Conservation (phyloP, 1,140 invertebrate species). For the Anastatus disparis region DNA sequence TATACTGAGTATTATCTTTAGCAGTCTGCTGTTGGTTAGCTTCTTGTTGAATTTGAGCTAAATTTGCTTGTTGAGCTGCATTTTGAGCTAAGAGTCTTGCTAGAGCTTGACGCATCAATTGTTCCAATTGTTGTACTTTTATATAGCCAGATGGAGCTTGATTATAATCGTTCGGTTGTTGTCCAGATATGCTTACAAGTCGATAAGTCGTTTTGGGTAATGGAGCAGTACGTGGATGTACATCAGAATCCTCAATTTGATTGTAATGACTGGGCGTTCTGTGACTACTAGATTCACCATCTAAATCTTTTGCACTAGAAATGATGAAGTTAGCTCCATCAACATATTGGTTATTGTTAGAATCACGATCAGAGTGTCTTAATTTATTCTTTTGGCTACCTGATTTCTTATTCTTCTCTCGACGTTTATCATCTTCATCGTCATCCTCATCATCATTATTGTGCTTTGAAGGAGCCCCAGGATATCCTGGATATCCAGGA, state of each 20-base stretch:
- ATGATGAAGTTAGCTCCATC: slow-evolving; percentile 60
- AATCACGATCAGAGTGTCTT: slow-evolving; percentile 40
- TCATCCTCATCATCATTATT: slow-evolving; percentile 45
- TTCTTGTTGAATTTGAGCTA: slow-evolving; percentile 37
- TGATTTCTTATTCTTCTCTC: slow-evolving; percentile 38
- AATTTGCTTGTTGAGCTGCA: slow-evolving; percentile 42
- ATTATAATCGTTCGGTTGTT: slow-evolving; percentile 50
- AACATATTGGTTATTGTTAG: slow-evolving; percentile 47
- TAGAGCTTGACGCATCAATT: slow-evolving; percentile 54
- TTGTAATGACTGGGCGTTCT: slow-evolving; percentile 51
- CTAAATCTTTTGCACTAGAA: slow-evolving; percentile 52
- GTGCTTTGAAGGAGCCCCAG: slow-evolving; percentile 37
- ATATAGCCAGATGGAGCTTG: slow-evolving; percentile 43
- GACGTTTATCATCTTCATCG: slow-evolving; percentile 15
- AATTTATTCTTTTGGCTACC: slow-evolving; percentile 45
- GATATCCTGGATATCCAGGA: slow-evolving; percentile 44
- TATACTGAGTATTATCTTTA: slow-evolving; percentile 41
- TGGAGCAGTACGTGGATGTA: slow-evolving; percentile 22
- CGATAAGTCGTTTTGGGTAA: slow-evolving; percentile 53
- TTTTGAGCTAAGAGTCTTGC: slow-evolving; percentile 54
- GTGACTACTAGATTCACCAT: slow-evolving; percentile 54
- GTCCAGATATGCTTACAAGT: slow-evolving; percentile 53
- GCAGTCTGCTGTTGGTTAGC: slow-evolving; percentile 14
- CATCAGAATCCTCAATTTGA: slow-evolving; percentile 45
- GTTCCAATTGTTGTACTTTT: slow-evolving; percentile 56